Percentiles rank a stretch among this genome's conserved stretches.
Evolutionary conservation across 2,113 vertebrate species (phyloP).

Genomic region (Formicarius rufipectus): DNA sequence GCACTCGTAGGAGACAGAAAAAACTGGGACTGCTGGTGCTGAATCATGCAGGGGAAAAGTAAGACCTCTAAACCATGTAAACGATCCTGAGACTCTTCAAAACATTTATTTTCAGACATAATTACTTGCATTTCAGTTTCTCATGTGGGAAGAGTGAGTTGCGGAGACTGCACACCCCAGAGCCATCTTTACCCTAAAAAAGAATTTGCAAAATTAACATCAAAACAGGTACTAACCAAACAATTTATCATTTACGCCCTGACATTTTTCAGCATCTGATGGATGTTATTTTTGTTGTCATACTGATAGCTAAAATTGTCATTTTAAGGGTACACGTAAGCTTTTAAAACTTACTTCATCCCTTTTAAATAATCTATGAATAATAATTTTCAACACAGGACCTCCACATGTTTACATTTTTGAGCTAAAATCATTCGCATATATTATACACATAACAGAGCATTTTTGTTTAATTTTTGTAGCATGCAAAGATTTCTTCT

Average conservation of each 20-base stretch:
- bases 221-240: not conserved
- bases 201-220: not conserved
- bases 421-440: not conserved
- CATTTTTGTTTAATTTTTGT: not conserved
- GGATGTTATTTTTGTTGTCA: not conserved
- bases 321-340: not conserved
- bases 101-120: not conserved
- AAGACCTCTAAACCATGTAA: not conserved
- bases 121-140: not conserved
- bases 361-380: not conserved
- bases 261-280: not conserved
- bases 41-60: not conserved
- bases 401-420: not conserved
- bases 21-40: fast-evolving
- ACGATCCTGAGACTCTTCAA: not conserved
- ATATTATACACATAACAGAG: not conserved
- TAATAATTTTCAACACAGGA: not conserved
- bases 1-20: fast-evolving
- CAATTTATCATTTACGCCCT: not conserved
- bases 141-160: not conserved
- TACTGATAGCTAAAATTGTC: not conserved
- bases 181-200: not conserved
- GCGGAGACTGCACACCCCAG: not conserved
- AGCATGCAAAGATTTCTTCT: not conserved
- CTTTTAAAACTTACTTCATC: not conserved